Evolutionary conservation across 2,113 vertebrate species (phyloP).

Genomic region (Oplegnathus fasciatus): DNA sequence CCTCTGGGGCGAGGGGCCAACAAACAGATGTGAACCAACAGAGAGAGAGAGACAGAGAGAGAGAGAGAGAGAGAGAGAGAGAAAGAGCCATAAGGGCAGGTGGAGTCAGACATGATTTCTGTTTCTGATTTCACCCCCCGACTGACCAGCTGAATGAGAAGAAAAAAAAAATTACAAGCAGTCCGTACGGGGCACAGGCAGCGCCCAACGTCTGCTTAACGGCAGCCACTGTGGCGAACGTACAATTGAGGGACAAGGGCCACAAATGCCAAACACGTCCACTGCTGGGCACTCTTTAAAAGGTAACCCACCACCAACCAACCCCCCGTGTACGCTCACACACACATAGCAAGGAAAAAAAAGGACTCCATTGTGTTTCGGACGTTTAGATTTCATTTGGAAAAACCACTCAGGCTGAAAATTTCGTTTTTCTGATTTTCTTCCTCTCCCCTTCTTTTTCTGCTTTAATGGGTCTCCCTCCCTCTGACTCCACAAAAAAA

Average conservation of each 20-base stretch:
- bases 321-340: slow-evolving; percentile 44
- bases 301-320: slow-evolving; percentile 69
- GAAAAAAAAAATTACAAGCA: slow-evolving; percentile 20
- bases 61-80: slow-evolving; percentile 31
- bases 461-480: slow-evolving; percentile 68
- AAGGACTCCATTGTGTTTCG: slow-evolving; percentile 71
- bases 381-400: slow-evolving; percentile 80
- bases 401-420: slow-evolving; percentile 84
- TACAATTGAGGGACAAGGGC: slow-evolving; percentile 81
- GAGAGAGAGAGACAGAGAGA: slow-evolving; percentile 51
- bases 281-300: slow-evolving; percentile 84
- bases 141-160: slow-evolving; percentile 42
- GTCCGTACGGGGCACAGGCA: slow-evolving; percentile 39
- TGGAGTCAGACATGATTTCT: slow-evolving; percentile 76
- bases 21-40: slow-evolving; percentile 76
- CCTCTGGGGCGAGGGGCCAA: slow-evolving; percentile 67
- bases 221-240: slow-evolving; percentile 75
- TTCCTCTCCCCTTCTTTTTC: slow-evolving; percentile 64
- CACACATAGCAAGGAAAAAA: slow-evolving; percentile 28
- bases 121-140: slow-evolving; percentile 60
- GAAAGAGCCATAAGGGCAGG: slow-evolving; percentile 41
- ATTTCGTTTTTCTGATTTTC: slow-evolving; percentile 80
- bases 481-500: slow-evolving; percentile 51
- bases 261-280: slow-evolving; percentile 85
- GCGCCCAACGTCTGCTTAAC: slow-evolving; percentile 50